These are phyloP conservation scores for Cacoxenus indagator DNA, from an alignment of 2,888 invertebrate genomes.

Conservation along the genomic window DNA sequence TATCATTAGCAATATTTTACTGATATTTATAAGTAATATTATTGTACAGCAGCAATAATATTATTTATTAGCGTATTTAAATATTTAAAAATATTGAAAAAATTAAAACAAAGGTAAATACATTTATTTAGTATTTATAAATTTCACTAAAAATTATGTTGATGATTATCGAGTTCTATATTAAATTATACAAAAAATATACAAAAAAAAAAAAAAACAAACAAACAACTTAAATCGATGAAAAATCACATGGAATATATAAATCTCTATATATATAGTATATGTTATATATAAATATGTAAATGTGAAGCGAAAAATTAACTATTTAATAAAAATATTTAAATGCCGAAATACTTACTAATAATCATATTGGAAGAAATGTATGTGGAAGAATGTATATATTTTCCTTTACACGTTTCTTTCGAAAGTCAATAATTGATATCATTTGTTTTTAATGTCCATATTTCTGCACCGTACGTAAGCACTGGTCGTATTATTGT, in stretches of 20 bases:
- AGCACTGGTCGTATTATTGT: too few species aligned
- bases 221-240: neutral
- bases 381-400: too few species aligned
- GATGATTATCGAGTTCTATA: conserved; percentile 16
- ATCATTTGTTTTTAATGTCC: too few species aligned
- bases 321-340: conserved; percentile 20
- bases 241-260: neutral
- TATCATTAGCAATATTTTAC: conserved; percentile 8
- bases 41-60: conserved; percentile 22
- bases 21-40: neutral
- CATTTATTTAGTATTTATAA: conserved; percentile 12
- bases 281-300: conserved; percentile 27
- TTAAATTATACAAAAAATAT: conserved; percentile 19
- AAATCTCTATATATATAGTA: neutral
- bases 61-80: too few species aligned
- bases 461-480: too few species aligned
- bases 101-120: conserved; percentile 1
- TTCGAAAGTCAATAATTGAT: too few species aligned
- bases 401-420: too few species aligned
- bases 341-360: conserved; percentile 26
- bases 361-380: too few species aligned
- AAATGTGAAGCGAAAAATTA: conserved; percentile 28
- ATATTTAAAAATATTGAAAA: conserved; percentile 6
- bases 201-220: conserved; percentile 29
- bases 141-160: neutral